Percentiles rank a stretch among this genome's conserved stretches.
phyloP scores from a whole-genome alignment of 2,113 vertebrate species.

The Lipotes vexillifer region DNA sequence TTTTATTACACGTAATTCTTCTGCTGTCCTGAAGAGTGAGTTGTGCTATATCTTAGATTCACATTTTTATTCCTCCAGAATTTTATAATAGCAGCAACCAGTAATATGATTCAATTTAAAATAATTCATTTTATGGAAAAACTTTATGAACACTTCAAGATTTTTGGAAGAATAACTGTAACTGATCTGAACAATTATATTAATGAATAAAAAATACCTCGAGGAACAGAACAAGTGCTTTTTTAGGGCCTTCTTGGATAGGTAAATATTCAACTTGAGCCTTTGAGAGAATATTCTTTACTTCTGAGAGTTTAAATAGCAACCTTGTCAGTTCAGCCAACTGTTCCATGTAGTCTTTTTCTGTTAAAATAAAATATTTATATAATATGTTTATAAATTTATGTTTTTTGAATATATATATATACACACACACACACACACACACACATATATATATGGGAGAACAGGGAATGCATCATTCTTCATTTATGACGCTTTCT shows the following conservation, averaged over 20 bases:
- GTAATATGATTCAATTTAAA: slow-evolving; percentile 9
- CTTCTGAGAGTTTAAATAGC: slow-evolving; percentile 91
- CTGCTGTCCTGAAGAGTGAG: not conserved
- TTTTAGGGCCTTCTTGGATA: slow-evolving; percentile 82
- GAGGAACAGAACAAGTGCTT: slow-evolving; percentile 87
- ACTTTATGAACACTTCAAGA: not conserved
- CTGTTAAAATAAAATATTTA: slow-evolving; percentile 76
- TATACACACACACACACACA: fast-evolving
- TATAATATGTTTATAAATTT: not conserved
- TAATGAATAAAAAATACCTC: slow-evolving; percentile 84
- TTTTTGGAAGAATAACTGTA: not conserved
- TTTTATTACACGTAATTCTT: slow-evolving; percentile 34
- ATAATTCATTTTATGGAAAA: slow-evolving; percentile 14
- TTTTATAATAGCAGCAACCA: not conserved
- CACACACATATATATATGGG: not conserved
- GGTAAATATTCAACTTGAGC: slow-evolving; percentile 77
- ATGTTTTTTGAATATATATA: not conserved
- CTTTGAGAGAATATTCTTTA: slow-evolving; percentile 86
- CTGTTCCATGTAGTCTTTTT: slow-evolving; percentile 85
- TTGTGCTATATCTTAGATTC: not conserved
- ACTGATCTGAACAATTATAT: not conserved
- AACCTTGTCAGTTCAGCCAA: slow-evolving; percentile 92
- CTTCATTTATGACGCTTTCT: not conserved
- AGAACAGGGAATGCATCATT: slow-evolving; percentile 42
- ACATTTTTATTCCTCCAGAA: slow-evolving; percentile 26